Base-by-base conservation (phyloP, 2,888 invertebrate species). In the Alentia gelatinosa region DNA sequence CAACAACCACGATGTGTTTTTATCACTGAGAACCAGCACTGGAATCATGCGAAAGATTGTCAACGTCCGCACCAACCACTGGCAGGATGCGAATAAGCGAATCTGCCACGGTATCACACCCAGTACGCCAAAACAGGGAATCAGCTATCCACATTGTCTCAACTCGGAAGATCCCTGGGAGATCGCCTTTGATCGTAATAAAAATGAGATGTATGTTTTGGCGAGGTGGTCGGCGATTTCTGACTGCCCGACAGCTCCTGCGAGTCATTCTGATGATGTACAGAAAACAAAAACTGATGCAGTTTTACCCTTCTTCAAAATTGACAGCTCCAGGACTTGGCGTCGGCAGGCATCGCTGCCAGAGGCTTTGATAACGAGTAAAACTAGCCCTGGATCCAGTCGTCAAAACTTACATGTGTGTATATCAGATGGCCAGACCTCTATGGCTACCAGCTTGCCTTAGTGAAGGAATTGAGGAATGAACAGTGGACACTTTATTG, bases 31-130 rank as follows among this genome's bases (percentile, higher is more conserved):
- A 19, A 92, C 92, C 30, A 84, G 92, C 37, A 86, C 89, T 30
- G 92, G 92, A 0, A 86, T 92, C 33, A 83, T 91, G 0, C 63
- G 91, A 9, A 91, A 92, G 91, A 91, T 92, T 37, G 90, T 92
- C 88, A 92, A 92, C 56, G 90, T 92, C 15, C 91, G 90, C 68
- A 91, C 91, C 7, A 91, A 92, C 91, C 91, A 91, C 47, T 92
- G 92, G 92, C 90, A 91, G 26, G 92, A 92, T 42, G 91, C 89
- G 7, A 88, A 47, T 84, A 86, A 86, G 42, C 42, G 86, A 15
- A 89, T 92, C 33, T 91, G 30, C 47, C 86, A 89, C 33, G 91
- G 91, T 26, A 56, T 40, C 26, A 42, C 90, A 0, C 23, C 88
- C n/a, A 35, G 91, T 9, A 89, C 92, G 63, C 75, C 92, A 0